Evolutionary conservation across 2,888 invertebrate species (phyloP), one percentile per base, ranked within the genome.

Genomic region (Orthosia gothica): DNA sequence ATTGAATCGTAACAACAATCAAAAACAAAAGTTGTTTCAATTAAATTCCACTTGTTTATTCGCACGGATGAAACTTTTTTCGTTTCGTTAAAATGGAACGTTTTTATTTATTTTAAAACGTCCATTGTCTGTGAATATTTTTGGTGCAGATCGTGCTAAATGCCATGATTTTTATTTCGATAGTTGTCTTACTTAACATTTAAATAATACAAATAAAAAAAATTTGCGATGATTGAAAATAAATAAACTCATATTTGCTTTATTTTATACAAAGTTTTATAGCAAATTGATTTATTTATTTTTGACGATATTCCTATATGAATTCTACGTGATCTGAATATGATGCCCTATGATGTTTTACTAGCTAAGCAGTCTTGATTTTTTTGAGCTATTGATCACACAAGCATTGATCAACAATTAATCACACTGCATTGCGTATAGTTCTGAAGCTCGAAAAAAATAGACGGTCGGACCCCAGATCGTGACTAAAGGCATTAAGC

Each of bases 41-140:
- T 91, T 90, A 92, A 93, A 93, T 93, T 91, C 89, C 89, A 86
- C 87, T 92, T 89, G 90, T 90, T 92, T 89, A 89, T 89, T 91
- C 87, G 84, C 82, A 87, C 82, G 80, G 77, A 85, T 87, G 76
- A 84, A 90, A 87, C 79, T 84, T 88, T 90, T 89, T 91, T 87
- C 82, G 71, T 84, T 87, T 89, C 86, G 80, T 63, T 74, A 61
- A 81, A 85, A 72, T 82, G 78, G 83, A 91, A 87, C 83, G 86
- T 88, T 88, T 90, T 87, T 89, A 88, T 90, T 91, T 90, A 74
- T 75, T 80, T 76, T 55, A 71, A 70, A 79, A 80, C 58, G 20
- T 52, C 26, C 32, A 63, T 20, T 61, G 61, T 57, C 58, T 55
- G 62, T 67, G 40, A 74, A 70, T 67, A 62, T 65, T 70, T 74